Percentiles rank a stretch among this genome's conserved stretches.
These are phyloP conservation scores for Callipepla californica DNA, from an alignment of 2,113 vertebrate genomes.

Conservation along the genomic window DNA sequence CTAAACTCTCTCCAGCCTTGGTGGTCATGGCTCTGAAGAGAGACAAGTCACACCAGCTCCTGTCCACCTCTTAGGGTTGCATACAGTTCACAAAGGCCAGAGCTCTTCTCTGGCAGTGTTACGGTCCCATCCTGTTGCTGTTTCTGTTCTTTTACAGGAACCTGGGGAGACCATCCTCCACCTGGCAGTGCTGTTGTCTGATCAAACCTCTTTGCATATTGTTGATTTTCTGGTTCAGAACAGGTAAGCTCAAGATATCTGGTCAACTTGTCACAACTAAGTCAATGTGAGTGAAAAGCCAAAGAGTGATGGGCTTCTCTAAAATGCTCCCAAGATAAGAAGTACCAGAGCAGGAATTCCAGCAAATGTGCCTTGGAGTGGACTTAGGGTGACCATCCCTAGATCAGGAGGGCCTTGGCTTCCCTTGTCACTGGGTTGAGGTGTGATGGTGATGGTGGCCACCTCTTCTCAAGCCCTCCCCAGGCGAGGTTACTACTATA, in stretches of 20 bases:
- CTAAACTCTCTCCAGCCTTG: neutral
- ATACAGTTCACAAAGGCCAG: neutral
- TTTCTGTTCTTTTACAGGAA: constrained; percentile 64
- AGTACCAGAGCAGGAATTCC: neutral
- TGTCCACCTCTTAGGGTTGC: neutral
- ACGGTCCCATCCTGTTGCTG: neutral
- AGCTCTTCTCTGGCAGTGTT: neutral
- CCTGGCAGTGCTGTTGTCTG: constrained; percentile 75
- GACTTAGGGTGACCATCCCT: too few relatives aligned
- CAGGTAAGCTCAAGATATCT: constrained; percentile 65
- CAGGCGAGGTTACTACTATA: neutral
- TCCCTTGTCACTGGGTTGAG: neutral
- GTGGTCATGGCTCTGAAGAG: neutral
- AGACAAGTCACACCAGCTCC: neutral
- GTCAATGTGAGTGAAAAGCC: neutral
- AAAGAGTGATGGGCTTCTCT: neutral
- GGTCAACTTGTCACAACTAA: neutral
- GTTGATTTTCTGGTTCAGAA: constrained; percentile 82
- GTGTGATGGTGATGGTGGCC: neutral
- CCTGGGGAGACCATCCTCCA: constrained; percentile 78
- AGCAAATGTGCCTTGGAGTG: neutral
- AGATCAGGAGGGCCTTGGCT: neutral
- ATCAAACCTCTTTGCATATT: constrained; percentile 78
- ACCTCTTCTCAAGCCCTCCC: neutral
- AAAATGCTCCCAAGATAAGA: neutral